These are phyloP conservation scores for Danio choprae DNA, from an alignment of 2,797 vertebrate species.

Conservation along the genomic window DNA sequence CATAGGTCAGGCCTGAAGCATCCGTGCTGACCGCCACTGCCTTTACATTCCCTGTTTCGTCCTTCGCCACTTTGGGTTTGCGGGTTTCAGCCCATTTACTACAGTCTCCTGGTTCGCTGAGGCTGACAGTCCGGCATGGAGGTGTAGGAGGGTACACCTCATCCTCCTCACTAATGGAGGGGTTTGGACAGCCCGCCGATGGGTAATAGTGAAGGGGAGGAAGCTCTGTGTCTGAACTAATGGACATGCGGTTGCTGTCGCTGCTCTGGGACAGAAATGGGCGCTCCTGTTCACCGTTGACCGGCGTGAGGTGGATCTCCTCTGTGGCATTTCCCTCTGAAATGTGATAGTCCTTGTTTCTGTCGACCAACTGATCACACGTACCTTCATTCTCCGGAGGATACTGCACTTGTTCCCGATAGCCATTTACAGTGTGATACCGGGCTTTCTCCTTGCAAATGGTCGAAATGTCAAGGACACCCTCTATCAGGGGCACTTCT, in stretches of 20 bases:
- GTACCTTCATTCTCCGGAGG: constrained; percentile 47
- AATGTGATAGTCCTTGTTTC: constrained; percentile 78
- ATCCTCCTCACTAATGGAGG: constrained; percentile 94
- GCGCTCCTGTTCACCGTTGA: constrained; percentile 73
- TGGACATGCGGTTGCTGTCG: constrained; percentile 95
- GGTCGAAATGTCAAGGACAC: constrained; percentile 16
- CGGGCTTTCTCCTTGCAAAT: constrained; percentile 54
- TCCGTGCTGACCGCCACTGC: constrained; percentile 78
- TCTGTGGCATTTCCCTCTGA: constrained; percentile 82
- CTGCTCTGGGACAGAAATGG: constrained; percentile 85
- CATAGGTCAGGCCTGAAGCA: constrained; percentile 86
- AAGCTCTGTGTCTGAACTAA: constrained; percentile 94
- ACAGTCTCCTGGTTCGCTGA: constrained; percentile 57
- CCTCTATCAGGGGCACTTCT: constrained; percentile 70
- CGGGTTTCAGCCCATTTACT: constrained; percentile 23
- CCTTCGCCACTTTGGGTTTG: constrained; percentile 13
- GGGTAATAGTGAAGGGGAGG: constrained; percentile 79
- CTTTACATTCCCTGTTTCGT: constrained; percentile 64
- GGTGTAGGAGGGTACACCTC: constrained; percentile 66
- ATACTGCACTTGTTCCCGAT: constrained; percentile 51
- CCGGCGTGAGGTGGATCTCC: constrained; percentile 86
- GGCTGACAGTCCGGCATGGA: constrained; percentile 64
- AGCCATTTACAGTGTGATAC: constrained; percentile 49
- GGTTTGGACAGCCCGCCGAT: constrained; percentile 81
- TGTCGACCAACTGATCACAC: constrained; percentile 31